A percentile compares a stretch with the other conserved stretches of the same genome.
These are phyloP conservation scores for Serranus cabrilla DNA, from an alignment of 2,797 vertebrate genomes.

Conservation along the genomic window DNA sequence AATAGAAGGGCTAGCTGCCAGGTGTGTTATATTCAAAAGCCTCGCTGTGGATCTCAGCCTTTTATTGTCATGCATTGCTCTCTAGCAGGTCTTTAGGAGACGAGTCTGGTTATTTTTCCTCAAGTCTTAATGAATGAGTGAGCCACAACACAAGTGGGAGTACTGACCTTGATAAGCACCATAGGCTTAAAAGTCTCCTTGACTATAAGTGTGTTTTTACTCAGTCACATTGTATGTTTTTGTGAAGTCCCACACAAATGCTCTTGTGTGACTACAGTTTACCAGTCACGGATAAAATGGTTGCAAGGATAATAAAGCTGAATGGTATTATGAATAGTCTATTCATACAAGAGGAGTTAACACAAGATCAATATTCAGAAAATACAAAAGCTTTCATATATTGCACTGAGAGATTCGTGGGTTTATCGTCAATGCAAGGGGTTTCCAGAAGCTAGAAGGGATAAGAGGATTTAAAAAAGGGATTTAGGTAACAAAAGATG, in stretches of 20 bases:
- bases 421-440: constrained; percentile 60
- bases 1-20: constrained; percentile 44
- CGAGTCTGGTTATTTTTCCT: constrained; percentile 9
- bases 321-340: constrained; percentile 44
- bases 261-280: constrained; percentile 33
- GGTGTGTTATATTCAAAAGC: constrained; percentile 39
- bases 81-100: constrained; percentile 42
- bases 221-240: constrained; percentile 11
- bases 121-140: constrained; percentile 43
- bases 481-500: constrained; percentile 77
- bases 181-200: constrained; percentile 35
- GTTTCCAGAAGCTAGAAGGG: constrained; percentile 59
- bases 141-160: constrained; percentile 39
- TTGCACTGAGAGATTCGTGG: constrained; percentile 50
- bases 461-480: constrained; percentile 77
- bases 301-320: constrained; percentile 33
- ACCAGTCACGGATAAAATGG: constrained; percentile 18
- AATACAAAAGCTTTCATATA: constrained; percentile 61
- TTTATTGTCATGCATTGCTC: constrained; percentile 44
- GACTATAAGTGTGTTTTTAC: constrained; percentile 36
- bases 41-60: constrained; percentile 31
- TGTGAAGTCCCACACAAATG: constrained; percentile 19
- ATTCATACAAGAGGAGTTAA: constrained; percentile 54
- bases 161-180: constrained; percentile 58
- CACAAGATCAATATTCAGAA: constrained; percentile 57